Base-by-base conservation (phyloP, 2,888 invertebrate species). In the Lagria hirta region DNA sequence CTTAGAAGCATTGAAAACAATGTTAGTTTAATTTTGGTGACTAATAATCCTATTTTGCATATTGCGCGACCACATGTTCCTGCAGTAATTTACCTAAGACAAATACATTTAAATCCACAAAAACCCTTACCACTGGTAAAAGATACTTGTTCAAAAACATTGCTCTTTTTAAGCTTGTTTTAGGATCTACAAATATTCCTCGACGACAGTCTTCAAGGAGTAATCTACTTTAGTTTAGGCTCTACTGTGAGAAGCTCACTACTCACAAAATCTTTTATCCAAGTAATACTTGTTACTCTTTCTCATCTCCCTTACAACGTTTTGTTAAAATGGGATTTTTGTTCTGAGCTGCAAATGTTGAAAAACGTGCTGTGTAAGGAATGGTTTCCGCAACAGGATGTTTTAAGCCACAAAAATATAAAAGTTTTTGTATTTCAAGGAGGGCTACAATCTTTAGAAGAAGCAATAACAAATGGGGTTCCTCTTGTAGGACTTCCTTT, bases 151-250 rank as follows among this genome's bases (percentile, higher is more conserved):
- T n/a, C n/a, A n/a, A n/a, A n/a, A n/a, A n/a, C n/a, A n/a, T n/a
- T n/a, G n/a, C n/a, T n/a, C n/a, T n/a, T n/a, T n/a, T n/a, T n/a
- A n/a, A n/a, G n/a, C n/a, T n/a, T 17, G 5, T 28, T 40, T n/a
- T 17, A 67, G 66, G 64, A 67, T 40, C 43, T 67, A 13, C 37
- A 66, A 45, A 12, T 50, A 15, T 57, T 61, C 43, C 32, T 68
- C 36, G 64, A 68, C 42, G 43, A 55, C 2, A 59, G 64, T 4
- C 49, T 41, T 5, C 48, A 66, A 24, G 69, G 69, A 3, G 64
- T 61, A 2, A 48, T 69, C 3, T 61, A 65, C 36, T 65, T 68
- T 37, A 65, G 69, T 43, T 55, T 73, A 37, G 73, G 73, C 1
- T 65, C 71, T 1, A 58, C 62, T 11, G 48, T 55, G 1, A 43